Percentiles rank a stretch among this genome's conserved stretches.
phyloP scores from a whole-genome alignment of 2,888 invertebrate species.

The Litoditis marina region DNA sequence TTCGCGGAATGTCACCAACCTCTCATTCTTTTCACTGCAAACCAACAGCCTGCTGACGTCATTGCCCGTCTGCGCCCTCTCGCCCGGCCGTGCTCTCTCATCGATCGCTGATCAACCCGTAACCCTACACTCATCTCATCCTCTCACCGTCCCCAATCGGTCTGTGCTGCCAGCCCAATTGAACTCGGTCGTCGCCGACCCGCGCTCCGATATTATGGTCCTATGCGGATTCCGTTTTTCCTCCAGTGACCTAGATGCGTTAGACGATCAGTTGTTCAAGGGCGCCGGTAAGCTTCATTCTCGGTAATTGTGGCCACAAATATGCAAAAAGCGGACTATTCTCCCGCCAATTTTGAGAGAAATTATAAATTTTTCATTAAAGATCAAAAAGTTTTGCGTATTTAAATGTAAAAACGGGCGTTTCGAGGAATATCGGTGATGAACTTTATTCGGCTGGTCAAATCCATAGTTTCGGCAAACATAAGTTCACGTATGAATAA shows the following conservation, averaged over 20 bases:
- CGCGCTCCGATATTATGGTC: conserved; percentile 8
- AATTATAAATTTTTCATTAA: no score
- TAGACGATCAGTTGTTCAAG: conserved; percentile 3
- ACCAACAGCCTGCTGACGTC: neutral
- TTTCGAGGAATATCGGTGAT: no score
- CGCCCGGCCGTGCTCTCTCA: conserved; percentile 12
- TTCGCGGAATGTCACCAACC: no score
- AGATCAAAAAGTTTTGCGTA: no score
- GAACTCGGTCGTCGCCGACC: conserved; percentile 3
- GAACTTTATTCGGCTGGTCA: no score
- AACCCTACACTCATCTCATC: conserved; percentile 15
- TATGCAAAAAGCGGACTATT: no score
- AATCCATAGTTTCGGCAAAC: no score
- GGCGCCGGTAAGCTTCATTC: neutral
- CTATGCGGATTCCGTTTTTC: conserved; percentile 5
- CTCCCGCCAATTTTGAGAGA: no score
- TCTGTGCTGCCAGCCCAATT: conserved; percentile 4
- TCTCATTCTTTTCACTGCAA: neutral
- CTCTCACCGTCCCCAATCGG: conserved; percentile 9
- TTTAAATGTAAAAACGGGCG: no score
- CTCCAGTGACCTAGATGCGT: conserved; percentile 7
- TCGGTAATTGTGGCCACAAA: no score
- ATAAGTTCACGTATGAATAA: no score
- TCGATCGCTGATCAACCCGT: conserved; percentile 21
- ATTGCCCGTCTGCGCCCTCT: conserved; percentile 8